Conservation (phyloP, 2,888 invertebrate species). For the Ariolimax columbianus region DNA sequence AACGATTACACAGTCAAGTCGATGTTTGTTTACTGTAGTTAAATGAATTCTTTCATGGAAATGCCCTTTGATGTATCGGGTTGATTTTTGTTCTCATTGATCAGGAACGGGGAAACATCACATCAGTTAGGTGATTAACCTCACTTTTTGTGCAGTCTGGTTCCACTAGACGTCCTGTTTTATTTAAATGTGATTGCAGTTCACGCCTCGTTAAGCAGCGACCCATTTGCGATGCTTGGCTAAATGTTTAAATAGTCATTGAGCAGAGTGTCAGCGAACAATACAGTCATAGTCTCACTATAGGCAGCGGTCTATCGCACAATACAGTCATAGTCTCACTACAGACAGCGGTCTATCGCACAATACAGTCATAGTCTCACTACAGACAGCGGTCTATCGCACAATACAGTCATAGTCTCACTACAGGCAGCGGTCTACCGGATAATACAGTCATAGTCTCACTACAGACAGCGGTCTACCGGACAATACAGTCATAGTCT, state of each 20-base stretch:
- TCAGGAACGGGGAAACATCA: not conserved
- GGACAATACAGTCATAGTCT: too few relatives aligned
- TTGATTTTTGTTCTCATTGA: not conserved
- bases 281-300: too few relatives aligned
- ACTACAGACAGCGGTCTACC: too few relatives aligned
- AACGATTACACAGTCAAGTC: not conserved
- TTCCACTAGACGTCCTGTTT: not conserved
- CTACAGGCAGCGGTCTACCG: too few relatives aligned
- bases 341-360: too few relatives aligned
- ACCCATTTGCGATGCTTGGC: not conserved
- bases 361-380: too few relatives aligned
- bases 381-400: too few relatives aligned
- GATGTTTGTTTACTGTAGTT: not conserved
- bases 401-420: too few relatives aligned
- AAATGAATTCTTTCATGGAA: not conserved
- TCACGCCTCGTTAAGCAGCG: not conserved
- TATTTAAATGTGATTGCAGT: not conserved
- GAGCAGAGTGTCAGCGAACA: too few relatives aligned
- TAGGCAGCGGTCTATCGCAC: too few relatives aligned
- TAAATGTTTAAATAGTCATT: not conserved
- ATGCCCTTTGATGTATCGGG: not conserved
- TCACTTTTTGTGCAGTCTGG: not conserved
- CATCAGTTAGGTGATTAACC: not conserved
- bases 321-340: too few relatives aligned
- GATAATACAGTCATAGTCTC: too few relatives aligned